A percentile compares a stretch with the other conserved stretches of the same genome.
Conservation (phyloP, 2,797 vertebrate species). For the Arctocebus calabarensis region DNA sequence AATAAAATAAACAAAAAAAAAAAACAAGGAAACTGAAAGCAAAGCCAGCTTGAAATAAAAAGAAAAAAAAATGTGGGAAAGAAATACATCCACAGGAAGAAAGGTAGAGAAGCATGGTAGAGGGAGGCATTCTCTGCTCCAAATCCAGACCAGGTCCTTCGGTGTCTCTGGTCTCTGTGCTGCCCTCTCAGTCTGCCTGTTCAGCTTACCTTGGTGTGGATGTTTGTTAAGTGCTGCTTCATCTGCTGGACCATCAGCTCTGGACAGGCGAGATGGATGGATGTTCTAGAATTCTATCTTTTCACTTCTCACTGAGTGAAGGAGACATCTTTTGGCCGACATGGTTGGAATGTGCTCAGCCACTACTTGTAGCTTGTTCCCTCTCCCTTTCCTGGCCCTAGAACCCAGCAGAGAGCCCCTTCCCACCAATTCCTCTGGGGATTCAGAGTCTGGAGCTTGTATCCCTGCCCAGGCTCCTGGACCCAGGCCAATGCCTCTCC, state of each 20-base stretch:
- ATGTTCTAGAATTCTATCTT: neutral
- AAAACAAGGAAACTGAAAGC: no score
- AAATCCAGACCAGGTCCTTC: neutral
- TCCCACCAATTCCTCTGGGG: neutral
- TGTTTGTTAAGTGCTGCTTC: neutral
- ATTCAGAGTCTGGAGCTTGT: neutral
- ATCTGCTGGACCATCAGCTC: neutral
- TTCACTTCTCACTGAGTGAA: neutral
- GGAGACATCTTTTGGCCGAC: neutral
- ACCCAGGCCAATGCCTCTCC: neutral
- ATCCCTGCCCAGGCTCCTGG: neutral
- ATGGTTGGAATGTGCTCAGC: neutral
- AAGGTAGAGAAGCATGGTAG: neutral
- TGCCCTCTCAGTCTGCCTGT: fast-evolving
- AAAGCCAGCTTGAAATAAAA: no score
- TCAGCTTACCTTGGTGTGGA: neutral
- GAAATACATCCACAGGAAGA: neutral
- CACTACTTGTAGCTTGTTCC: neutral
- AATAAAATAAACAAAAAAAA: no score
- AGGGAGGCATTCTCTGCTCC: neutral
- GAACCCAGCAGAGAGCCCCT: neutral
- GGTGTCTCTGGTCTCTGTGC: neutral
- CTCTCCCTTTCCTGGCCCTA: neutral
- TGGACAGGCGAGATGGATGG: neutral
- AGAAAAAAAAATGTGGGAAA: neutral